A percentile compares a stretch with the other conserved stretches of the same genome.
phyloP scores from a whole-genome alignment of 2,113 vertebrate genomes.

The Perca schrenkii region DNA sequence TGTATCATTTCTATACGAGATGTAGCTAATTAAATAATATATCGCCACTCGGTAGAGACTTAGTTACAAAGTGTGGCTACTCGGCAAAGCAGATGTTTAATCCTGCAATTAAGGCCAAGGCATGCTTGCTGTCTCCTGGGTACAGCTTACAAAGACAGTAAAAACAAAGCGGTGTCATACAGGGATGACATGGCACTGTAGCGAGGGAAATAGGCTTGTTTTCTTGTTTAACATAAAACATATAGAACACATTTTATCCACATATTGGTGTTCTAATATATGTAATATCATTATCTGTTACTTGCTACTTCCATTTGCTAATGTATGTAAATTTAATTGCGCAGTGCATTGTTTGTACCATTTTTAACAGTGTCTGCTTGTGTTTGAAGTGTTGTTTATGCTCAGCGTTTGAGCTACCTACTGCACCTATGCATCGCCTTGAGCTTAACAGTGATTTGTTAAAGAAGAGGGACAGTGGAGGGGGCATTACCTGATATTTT shows the following conservation, averaged over 20 bases:
- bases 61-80: slow-evolving; percentile 67
- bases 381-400: slow-evolving; percentile 18
- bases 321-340: slow-evolving; percentile 15
- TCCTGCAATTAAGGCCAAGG: slow-evolving; percentile 76
- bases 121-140: slow-evolving; percentile 58
- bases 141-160: slow-evolving; percentile 55
- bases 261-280: not conserved
- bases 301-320: not conserved
- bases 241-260: not conserved
- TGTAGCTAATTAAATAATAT: slow-evolving; percentile 80
- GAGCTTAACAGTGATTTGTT: slow-evolving; percentile 14
- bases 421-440: slow-evolving; percentile 8
- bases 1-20: slow-evolving; percentile 66
- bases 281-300: not conserved
- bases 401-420: slow-evolving; percentile 4
- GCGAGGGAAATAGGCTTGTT: not conserved
- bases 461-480: not conserved
- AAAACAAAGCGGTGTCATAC: slow-evolving; percentile 45
- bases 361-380: not conserved
- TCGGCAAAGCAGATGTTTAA: slow-evolving; percentile 77
- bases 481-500: slow-evolving; percentile 8
- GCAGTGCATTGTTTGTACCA: slow-evolving; percentile 1
- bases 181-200: slow-evolving; percentile 16
- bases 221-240: not conserved
- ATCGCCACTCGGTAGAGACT: slow-evolving; percentile 66